phyloP scores from a whole-genome alignment of 2,888 invertebrate species.

The Parelbella ahira region DNA sequence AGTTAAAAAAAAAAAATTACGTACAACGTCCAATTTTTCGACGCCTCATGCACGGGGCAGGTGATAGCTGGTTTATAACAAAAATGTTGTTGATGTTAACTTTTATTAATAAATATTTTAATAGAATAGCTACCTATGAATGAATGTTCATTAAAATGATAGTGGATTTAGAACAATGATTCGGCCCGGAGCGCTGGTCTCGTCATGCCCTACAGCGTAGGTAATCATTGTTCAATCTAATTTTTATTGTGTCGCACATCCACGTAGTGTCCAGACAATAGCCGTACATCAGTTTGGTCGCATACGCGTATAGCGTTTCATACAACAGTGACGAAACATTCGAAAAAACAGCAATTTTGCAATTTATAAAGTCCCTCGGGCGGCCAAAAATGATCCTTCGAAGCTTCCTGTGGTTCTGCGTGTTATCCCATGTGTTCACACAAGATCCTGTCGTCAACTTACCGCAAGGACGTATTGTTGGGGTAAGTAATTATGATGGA shows the following conservation, averaged over 20 bases:
- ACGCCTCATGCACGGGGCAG: no score
- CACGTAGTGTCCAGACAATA: conserved; percentile 31
- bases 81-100: no score
- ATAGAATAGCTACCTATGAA: no score
- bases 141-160: conserved; percentile 1
- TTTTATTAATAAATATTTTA: no score
- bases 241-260: conserved; percentile 58
- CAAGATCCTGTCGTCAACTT: conserved; percentile 78
- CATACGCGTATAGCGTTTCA: conserved; percentile 27
- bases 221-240: conserved; percentile 67
- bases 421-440: conserved; percentile 35
- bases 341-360: conserved; percentile 2
- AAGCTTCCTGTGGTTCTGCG: conserved; percentile 31
- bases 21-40: no score
- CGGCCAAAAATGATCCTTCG: conserved; percentile 26
- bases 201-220: conserved; percentile 67
- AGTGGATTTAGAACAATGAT: conserved; percentile 66
- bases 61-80: no score
- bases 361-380: no score
- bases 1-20: no score
- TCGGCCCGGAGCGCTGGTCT: conserved; percentile 50
- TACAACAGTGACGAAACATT: conserved; percentile 2
- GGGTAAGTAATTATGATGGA: conserved; percentile 67
- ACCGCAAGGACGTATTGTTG: conserved; percentile 80
- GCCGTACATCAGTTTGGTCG: conserved; percentile 44